Base-by-base conservation (phyloP, 2,797 vertebrate species). In the Urophycis tenuis region DNA sequence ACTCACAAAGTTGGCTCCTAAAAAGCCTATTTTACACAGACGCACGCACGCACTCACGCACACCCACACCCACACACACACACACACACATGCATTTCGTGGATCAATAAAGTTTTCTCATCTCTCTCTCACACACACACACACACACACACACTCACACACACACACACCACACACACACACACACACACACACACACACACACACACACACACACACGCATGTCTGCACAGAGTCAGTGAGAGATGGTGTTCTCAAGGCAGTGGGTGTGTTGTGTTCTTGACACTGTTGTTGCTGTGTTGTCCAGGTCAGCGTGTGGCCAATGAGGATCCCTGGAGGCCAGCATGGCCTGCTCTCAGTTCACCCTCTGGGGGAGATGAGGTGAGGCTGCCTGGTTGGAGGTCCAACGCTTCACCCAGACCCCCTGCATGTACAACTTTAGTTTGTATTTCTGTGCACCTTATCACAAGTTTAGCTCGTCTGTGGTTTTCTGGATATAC, bases 331-430 rank as follows among this genome's bases (percentile, higher is more conserved):
- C 87, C 87, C 80, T 75, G 49, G 75, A 82, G 88, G 92, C 72
- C 83, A 83, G 73, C 82, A 90, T 92, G 90, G 83, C 81, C 80
- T 76, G 74, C 79, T 85, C 76, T 90, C 86, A 87, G 86, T 74
- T 81, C 81, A 88, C 85, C 79, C 74, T 86, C 87, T 86, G 81
- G 91, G 82, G 88, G 89, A 90, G 90, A 90, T 92, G 90, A 93
- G 92, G 93, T 93, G 88, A 88, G 93, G 19, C 22, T 53, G 6
- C 45, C 19, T 22, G 19, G 19, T 19, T 41, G 12, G 39, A 14
- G 39, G 14, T 41, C 17, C n/a, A n/a, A n/a, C n/a, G n/a, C n/a
- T 41, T 41, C 25, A 22, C 60, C 60, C n/a, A 12, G 25, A 29
- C 60, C 60, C 60, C 10, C 45, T 49, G 9, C 45, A 34, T 39